Conservation (phyloP, 2,888 invertebrate species). For the Hirtodrosophila cameraria region DNA sequence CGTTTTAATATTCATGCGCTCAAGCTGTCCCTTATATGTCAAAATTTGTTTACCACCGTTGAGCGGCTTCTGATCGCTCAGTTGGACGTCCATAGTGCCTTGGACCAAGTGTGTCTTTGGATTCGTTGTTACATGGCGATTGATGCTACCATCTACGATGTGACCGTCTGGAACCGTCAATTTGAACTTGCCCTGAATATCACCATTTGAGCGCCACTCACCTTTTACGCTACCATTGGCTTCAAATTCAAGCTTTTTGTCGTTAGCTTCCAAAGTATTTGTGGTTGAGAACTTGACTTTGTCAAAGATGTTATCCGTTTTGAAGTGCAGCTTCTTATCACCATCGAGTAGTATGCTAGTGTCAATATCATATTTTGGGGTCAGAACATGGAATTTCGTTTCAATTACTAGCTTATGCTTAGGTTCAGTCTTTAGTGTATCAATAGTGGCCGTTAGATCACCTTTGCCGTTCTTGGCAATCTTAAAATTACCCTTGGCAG, state of each 20-base stretch:
- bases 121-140: slow-evolving; percentile 83
- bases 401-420: slow-evolving; percentile 87
- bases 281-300: slow-evolving; percentile 86
- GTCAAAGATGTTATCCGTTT: slow-evolving; percentile 86
- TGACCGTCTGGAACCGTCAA: slow-evolving; percentile 69
- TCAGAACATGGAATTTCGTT: slow-evolving; percentile 87
- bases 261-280: slow-evolving; percentile 85
- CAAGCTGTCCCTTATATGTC: slow-evolving; percentile 79
- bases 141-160: slow-evolving; percentile 82
- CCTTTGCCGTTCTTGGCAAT: slow-evolving; percentile 88
- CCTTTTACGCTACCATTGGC: slow-evolving; percentile 70
- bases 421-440: slow-evolving; percentile 85
- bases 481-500: slow-evolving; percentile 87
- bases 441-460: slow-evolving; percentile 84
- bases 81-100: slow-evolving; percentile 84
- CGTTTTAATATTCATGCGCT: slow-evolving; percentile 84
- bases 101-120: slow-evolving; percentile 84
- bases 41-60: slow-evolving; percentile 82
- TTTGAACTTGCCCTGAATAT: slow-evolving; percentile 69
- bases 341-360: slow-evolving; percentile 88
- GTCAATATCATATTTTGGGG: slow-evolving; percentile 87
- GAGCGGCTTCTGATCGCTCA: slow-evolving; percentile 82
- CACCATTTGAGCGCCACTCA: slow-evolving; percentile 76
- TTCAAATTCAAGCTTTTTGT: slow-evolving; percentile 84
- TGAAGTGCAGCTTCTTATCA: slow-evolving; percentile 87